Base-by-base conservation (phyloP, 1,140 invertebrate species). In the Drosophila lacertosa region DNA sequence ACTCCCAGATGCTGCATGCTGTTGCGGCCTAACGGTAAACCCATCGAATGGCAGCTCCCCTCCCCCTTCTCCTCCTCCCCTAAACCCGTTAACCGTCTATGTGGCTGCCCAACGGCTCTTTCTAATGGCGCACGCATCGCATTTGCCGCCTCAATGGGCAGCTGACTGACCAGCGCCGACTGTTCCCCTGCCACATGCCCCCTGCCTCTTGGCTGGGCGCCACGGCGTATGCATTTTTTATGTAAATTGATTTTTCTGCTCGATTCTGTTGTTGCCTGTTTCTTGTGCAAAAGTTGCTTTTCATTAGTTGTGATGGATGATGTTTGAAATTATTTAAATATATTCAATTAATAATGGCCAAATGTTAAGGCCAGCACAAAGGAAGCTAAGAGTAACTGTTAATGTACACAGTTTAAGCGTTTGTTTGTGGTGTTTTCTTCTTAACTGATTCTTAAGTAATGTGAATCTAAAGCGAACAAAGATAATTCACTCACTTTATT, bases 141-240 rank as follows among this genome's bases (percentile, higher is more conserved):
- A 77, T 74, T 84, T 86, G 77, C 81, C 81, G 82, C 81, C 76
- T 81, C 77, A 84, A 81, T 81, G 74, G 66, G 65, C 77, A 88
- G 60, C 60, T 77, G 80, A 84, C 58, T 80, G 80, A 76, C 82
- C 75, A 83, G 32, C 58, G 40, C 57, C 40, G 29, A 68, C 20
- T 50, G n/a, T 40, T 29, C 11, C 24, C 26, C 47, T 11, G 47
- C 68, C n/a, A 32, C 10, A 24, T 54, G 13, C 10, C 24, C 33
- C 40, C 29, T 18, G 39, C 13, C 57, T 48, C 53, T 26, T 42
- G 39, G 39, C 42, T 77, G 82, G 82, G 82, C 81, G 81, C 81
- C 81, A 86, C 58, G 82, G 77, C 55, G 74, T 70, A 81, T 86
- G 82, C 70, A 86, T 88, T 88, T 86, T 88, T 88, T 88, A 86